A percentile compares a stretch with the other conserved stretches of the same genome.
phyloP scores from a whole-genome alignment of 2,113 vertebrate genomes.

The Seriola rivoliana region DNA sequence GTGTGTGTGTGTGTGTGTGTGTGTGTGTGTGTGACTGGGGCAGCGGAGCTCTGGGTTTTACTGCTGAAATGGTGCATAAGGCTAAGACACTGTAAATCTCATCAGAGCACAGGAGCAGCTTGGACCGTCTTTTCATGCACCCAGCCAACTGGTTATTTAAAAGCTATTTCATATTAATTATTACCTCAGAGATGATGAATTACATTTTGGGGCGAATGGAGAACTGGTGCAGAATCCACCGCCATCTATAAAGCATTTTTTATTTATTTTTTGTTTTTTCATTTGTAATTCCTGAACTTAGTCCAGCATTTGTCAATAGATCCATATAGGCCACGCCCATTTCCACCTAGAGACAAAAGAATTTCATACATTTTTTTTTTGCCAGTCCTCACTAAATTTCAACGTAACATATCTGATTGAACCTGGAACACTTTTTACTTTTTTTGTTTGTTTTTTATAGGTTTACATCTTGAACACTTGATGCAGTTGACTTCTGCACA shows the following conservation, averaged over 20 bases:
- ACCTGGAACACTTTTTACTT: background rate
- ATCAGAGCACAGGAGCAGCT: background rate
- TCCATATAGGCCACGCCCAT: background rate
- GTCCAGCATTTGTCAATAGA: background rate
- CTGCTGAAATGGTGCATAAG: slow-evolving; percentile 13
- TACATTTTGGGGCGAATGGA: background rate
- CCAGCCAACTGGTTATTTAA: background rate
- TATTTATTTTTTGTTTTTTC: background rate
- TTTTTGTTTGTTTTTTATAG: no score
- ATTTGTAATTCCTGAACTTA: background rate
- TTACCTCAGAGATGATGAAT: background rate
- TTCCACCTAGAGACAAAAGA: background rate
- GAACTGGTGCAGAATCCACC: background rate
- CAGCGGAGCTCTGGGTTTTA: background rate
- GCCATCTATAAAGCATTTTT: background rate
- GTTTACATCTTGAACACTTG: no score
- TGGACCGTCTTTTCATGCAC: background rate
- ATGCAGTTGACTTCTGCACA: background rate
- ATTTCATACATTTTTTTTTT: background rate
- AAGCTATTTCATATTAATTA: background rate
- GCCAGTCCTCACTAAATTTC: background rate
- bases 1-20: background rate
- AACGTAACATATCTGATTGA: background rate
- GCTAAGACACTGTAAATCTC: background rate
- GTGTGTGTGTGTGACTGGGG: background rate